Percentiles rank a stretch among this genome's conserved stretches.
Evolutionary conservation across 64 coral and sea anemone species (phyloP).

Genomic region (Dendrophyllia cribrosa): DNA sequence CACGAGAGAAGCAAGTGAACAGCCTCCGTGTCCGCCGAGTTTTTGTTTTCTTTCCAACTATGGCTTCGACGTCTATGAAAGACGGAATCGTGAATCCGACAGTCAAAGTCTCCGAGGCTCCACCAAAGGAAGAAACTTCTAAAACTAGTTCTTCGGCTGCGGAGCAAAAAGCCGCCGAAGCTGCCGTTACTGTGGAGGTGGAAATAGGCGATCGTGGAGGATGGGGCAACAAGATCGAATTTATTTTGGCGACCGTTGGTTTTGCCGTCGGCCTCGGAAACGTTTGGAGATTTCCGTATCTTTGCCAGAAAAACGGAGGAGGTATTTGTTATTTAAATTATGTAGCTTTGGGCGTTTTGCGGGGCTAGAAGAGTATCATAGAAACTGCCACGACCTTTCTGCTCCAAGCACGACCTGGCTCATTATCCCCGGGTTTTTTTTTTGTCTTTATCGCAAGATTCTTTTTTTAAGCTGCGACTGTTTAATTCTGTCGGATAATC

Average conservation of each 20-base stretch:
- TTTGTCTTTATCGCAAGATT: neutral
- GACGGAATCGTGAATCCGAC: slow-evolving; percentile 12
- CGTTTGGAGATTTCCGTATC: slow-evolving; percentile 98
- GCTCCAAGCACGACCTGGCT: too few relatives aligned
- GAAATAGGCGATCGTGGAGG: slow-evolving; percentile 85
- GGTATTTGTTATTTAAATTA: slow-evolving; percentile 49
- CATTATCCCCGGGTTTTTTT: neutral
- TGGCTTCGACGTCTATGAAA: slow-evolving; percentile 6
- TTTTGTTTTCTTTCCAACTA: neutral
- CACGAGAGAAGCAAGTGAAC: neutral
- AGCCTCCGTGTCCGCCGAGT: neutral
- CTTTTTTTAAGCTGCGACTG: neutral
- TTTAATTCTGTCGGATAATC: too few relatives aligned
- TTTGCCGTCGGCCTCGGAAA: slow-evolving; percentile 97
- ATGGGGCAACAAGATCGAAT: slow-evolving; percentile 99
- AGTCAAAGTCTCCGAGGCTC: neutral
- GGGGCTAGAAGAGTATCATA: neutral
- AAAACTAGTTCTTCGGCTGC: neutral
- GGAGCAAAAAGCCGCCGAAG: slow-evolving; percentile 30
- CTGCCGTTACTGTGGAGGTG: slow-evolving; percentile 60
- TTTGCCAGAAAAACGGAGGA: slow-evolving; percentile 96
- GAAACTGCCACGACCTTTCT: too few relatives aligned
- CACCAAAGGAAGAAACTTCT: neutral
- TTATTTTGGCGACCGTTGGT: slow-evolving; percentile 94
- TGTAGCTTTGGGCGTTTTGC: neutral